A percentile compares a stretch with the other conserved stretches of the same genome.
Evolutionary conservation across 1,140 invertebrate genomes (phyloP).

Genomic region (Scylla paramamosain): DNA sequence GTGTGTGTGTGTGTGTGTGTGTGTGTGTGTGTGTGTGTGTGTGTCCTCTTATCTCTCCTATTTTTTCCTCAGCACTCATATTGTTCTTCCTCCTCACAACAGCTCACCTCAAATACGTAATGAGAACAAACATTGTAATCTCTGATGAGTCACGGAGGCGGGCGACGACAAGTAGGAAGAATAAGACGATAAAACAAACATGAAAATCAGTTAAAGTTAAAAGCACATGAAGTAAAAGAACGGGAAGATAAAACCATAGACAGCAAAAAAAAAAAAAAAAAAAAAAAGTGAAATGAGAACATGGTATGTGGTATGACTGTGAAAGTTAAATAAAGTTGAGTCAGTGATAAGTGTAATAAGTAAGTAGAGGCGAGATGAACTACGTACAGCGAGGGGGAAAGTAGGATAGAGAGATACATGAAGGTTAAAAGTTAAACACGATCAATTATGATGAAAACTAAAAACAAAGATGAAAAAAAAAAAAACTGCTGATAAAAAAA

Average conservation of each 20-base stretch:
- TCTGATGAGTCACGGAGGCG: background rate
- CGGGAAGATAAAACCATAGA: background rate
- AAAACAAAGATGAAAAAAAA: background rate
- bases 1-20: conserved; percentile 20
- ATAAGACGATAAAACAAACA: background rate
- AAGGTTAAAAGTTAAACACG: background rate
- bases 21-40: background rate
- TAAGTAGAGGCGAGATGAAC: background rate
- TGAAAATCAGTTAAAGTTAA: background rate
- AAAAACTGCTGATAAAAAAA: background rate
- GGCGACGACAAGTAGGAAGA: background rate
- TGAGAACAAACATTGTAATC: background rate
- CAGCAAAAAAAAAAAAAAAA: background rate
- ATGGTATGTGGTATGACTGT: background rate
- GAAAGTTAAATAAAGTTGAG: background rate
- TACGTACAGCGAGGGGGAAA: background rate
- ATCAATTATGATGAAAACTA: background rate
- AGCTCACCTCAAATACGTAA: too few species aligned
- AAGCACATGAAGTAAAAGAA: background rate
- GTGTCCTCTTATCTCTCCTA: too few species aligned
- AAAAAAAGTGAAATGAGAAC: background rate
- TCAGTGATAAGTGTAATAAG: background rate
- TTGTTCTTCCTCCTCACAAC: too few species aligned
- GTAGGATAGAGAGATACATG: background rate
- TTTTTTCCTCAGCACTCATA: too few species aligned